A percentile compares a stretch with the other conserved stretches of the same genome.
phyloP scores from a whole-genome alignment of 2,113 vertebrate species.

The Macaca mulatta region DNA sequence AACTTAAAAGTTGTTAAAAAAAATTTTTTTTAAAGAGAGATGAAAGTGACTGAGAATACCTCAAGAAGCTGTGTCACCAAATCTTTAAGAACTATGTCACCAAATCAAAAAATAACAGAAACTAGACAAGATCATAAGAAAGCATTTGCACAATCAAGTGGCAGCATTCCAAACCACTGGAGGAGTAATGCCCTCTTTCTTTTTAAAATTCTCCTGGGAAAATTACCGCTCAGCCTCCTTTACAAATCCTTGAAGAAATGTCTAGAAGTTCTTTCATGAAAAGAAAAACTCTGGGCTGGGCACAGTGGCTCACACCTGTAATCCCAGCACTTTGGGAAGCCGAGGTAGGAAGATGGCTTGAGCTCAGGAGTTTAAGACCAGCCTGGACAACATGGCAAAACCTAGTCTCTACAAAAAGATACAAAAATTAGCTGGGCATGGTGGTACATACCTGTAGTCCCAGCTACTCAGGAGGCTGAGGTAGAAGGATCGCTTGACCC shows the following conservation, averaged over 20 bases:
- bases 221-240: background rate
- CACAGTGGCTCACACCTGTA: too few species aligned
- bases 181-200: background rate
- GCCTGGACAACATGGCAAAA: too few species aligned
- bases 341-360: too few species aligned
- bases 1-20: too few species aligned
- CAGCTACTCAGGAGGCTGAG: too few species aligned
- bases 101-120: constrained; percentile 9
- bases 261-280: background rate
- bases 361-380: too few species aligned
- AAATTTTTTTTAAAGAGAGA: too few species aligned
- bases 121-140: background rate
- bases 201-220: background rate
- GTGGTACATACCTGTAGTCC: too few species aligned
- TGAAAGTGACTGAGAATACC: background rate
- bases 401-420: too few species aligned
- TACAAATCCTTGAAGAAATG: background rate
- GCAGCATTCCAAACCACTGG: background rate
- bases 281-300: background rate
- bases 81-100: background rate
- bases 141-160: background rate
- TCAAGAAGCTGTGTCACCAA: constrained; percentile 32
- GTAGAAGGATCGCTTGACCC: too few species aligned
- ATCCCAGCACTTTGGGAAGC: too few species aligned
- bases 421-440: too few species aligned